These are phyloP conservation scores for Sericinus montela DNA, from an alignment of 2,888 invertebrate species.

Conservation along the genomic window DNA sequence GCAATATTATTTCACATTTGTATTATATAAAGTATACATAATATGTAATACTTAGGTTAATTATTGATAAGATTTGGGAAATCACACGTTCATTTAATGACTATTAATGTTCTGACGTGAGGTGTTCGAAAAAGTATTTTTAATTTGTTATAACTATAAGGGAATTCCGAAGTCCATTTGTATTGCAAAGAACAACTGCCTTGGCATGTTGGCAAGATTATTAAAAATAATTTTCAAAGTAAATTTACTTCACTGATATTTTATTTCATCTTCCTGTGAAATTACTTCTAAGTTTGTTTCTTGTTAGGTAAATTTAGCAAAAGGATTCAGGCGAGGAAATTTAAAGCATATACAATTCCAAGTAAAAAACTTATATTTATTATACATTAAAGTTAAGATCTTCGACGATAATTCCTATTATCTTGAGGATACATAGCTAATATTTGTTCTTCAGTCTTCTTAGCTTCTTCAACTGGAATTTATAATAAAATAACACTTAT, in stretches of 20 bases:
- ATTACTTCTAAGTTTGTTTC: too few species aligned
- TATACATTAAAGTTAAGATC: neutral
- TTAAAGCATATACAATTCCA: neutral
- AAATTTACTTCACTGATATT: neutral
- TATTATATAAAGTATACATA: conserved; percentile 13
- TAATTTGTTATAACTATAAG: conserved; percentile 12
- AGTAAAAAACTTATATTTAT: neutral
- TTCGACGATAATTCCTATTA: conserved; percentile 35
- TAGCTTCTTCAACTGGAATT: conserved; percentile 46
- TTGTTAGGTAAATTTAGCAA: too few species aligned
- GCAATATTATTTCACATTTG: conserved; percentile 15
- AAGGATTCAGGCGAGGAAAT: too few species aligned
- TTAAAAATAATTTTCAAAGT: conserved; percentile 15
- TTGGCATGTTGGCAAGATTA: conserved; percentile 10
- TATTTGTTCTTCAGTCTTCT: conserved; percentile 36
- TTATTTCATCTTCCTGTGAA: conserved; percentile 6
- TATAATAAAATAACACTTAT: too few species aligned
- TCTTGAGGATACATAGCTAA: conserved; percentile 40
- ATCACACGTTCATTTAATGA: conserved; percentile 4
- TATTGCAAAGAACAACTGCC: neutral
- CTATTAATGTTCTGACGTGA: neutral
- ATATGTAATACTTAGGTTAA: neutral
- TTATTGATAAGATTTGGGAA: conserved; percentile 7
- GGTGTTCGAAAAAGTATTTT: conserved; percentile 2
- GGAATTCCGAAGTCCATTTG: neutral